phyloP scores from a whole-genome alignment of 2,888 invertebrate species.

The Dysmachus trigonus region DNA sequence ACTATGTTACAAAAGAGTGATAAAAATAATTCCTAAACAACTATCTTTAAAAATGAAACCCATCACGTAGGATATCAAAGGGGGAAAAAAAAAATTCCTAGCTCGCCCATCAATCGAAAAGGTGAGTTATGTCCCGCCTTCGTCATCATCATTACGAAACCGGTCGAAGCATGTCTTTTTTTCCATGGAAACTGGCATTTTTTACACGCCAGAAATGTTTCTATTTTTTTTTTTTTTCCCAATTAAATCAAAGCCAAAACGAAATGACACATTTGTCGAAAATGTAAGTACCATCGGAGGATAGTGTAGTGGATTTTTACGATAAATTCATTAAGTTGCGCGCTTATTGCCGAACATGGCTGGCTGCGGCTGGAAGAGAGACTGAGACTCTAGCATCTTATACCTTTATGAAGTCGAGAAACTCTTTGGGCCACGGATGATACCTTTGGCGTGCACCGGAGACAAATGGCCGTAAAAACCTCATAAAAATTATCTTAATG shows the following conservation, averaged over 20 bases:
- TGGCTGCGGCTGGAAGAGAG: neutral
- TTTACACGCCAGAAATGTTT: neutral
- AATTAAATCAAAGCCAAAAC: neutral
- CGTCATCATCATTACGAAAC: neutral
- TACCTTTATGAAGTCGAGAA: neutral
- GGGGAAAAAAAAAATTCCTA: neutral
- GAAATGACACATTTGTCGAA: conserved; percentile 2
- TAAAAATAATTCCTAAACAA: neutral
- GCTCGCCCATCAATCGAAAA: neutral
- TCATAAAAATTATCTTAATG: conserved; percentile 38
- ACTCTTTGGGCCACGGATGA: neutral
- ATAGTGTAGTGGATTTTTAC: conserved; percentile 3
- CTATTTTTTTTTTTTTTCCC: neutral
- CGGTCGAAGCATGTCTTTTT: neutral
- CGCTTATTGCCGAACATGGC: neutral
- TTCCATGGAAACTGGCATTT: neutral
- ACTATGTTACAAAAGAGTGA: neutral
- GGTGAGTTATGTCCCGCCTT: neutral
- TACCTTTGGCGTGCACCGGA: neutral
- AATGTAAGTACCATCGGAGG: neutral
- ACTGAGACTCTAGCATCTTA: neutral
- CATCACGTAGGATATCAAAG: neutral
- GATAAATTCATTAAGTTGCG: conserved; percentile 24
- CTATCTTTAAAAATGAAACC: neutral
- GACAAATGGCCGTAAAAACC: conserved; percentile 33